These are phyloP conservation scores for Myoxocephalus aenaeus DNA, from an alignment of 2,797 vertebrate species.

Conservation along the genomic window DNA sequence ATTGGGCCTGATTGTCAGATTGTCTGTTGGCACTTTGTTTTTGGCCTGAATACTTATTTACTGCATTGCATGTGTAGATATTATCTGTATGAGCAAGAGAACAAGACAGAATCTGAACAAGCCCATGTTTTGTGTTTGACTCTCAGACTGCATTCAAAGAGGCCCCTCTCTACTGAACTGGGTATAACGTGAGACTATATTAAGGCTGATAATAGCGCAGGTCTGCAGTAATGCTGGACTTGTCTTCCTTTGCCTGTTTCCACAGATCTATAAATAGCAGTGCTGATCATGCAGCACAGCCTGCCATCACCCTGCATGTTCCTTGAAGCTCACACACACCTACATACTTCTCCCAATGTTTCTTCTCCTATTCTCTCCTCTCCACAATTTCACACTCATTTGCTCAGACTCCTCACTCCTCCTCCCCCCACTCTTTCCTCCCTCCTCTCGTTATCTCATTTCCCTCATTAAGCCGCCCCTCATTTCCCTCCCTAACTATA, in stretches of 20 bases:
- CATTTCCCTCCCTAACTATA: conserved; percentile 29
- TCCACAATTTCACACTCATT: conserved; percentile 36
- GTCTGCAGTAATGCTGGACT: conserved; percentile 59
- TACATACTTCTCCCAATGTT: conserved; percentile 20
- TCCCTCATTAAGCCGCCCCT: conserved; percentile 37
- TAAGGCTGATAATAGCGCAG: conserved; percentile 37
- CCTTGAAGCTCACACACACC: conserved; percentile 46
- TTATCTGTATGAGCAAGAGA: neutral
- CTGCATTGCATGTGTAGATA: neutral
- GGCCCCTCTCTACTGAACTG: conserved; percentile 10
- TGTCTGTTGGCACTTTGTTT: neutral
- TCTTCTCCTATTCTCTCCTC: conserved; percentile 8
- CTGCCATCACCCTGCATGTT: conserved; percentile 44
- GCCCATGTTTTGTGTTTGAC: neutral
- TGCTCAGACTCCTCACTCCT: conserved; percentile 8
- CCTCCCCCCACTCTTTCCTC: conserved; percentile 2
- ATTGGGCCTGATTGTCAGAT: neutral
- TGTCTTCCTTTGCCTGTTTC: conserved; percentile 78
- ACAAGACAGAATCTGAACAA: neutral
- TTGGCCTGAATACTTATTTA: neutral
- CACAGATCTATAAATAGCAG: conserved; percentile 80
- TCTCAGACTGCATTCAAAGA: conserved; percentile 4
- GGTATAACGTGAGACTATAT: conserved; percentile 22
- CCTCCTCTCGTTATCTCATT: conserved; percentile 42
- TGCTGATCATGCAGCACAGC: conserved; percentile 73